phyloP scores from a whole-genome alignment of 2,888 invertebrate species.

The Sminthurinus aureus region DNA sequence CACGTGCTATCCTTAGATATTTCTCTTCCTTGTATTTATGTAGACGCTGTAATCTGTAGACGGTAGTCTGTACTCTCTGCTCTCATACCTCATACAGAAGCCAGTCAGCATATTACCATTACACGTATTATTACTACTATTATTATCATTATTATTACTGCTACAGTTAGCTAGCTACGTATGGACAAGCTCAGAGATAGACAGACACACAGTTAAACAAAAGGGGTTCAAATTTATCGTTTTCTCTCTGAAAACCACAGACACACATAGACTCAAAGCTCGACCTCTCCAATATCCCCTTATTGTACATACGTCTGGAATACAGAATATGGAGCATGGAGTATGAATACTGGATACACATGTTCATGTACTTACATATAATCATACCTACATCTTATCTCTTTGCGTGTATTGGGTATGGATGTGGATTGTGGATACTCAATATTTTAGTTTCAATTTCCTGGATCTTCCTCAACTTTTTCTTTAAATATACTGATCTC shows the following conservation, averaged over 20 bases:
- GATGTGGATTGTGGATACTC: not conserved
- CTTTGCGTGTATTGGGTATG: not conserved
- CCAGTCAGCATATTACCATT: too few species aligned
- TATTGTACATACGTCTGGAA: not conserved
- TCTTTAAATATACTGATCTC: constrained; percentile 21
- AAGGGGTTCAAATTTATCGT: constrained; percentile 54
- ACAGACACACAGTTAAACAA: constrained; percentile 28
- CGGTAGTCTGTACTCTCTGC: not conserved
- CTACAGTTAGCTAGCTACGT: not conserved
- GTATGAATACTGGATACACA: too few species aligned
- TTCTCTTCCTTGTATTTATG: constrained; percentile 29
- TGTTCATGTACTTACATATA: too few species aligned
- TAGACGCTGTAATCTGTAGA: not conserved
- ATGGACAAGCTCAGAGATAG: constrained; percentile 31
- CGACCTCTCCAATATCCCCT: not conserved
- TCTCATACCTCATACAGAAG: too few species aligned
- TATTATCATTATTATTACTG: constrained; percentile 8
- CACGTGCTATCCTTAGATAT: constrained; percentile 48
- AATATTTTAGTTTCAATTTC: constrained; percentile 32
- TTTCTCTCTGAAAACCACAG: constrained; percentile 18
- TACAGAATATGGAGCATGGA: too few species aligned
- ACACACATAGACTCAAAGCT: not conserved
- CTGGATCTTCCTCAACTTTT: constrained; percentile 39
- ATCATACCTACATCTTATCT: too few species aligned
- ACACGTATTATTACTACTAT: too few species aligned